These are phyloP conservation scores for Apogon talboti DNA, from an alignment of 2,797 vertebrate genomes.

Conservation along the genomic window DNA sequence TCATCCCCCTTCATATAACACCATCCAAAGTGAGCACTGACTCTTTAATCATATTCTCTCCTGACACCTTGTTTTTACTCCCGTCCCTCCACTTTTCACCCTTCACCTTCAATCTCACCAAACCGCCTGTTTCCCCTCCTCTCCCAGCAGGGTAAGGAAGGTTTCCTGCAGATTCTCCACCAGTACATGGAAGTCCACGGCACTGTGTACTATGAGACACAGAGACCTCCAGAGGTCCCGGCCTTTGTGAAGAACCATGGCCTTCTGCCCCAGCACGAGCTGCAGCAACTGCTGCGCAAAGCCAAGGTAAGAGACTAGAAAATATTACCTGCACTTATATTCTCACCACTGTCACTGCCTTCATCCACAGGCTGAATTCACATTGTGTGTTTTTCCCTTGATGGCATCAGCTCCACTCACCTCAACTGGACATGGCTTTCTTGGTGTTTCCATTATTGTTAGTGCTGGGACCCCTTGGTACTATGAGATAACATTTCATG, in stretches of 20 bases:
- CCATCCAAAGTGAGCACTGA: background rate
- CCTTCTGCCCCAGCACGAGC: constrained; percentile 93
- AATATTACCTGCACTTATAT: background rate
- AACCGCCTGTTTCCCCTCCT: constrained; percentile 28
- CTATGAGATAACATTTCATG: no score
- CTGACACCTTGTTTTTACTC: background rate
- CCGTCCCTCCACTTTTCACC: background rate
- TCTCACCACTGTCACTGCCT: background rate
- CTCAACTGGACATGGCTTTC: no score
- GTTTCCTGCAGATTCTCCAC: constrained; percentile 92
- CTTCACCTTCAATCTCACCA: constrained; percentile 3
- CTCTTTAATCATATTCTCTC: constrained; percentile 7
- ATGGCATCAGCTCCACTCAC: no score
- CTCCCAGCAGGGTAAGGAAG: constrained; percentile 90
- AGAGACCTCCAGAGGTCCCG: constrained; percentile 94
- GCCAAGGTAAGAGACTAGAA: constrained; percentile 87
- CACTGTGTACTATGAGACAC: constrained; percentile 96
- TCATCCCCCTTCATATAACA: no score
- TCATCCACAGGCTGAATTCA: background rate
- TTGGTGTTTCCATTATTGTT: no score
- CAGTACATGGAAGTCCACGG: constrained; percentile 98
- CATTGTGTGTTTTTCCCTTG: no score
- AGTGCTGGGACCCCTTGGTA: no score
- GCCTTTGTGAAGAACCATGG: constrained; percentile 97
- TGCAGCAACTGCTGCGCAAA: constrained; percentile 95